These are phyloP conservation scores for Leucoraja ocellata DNA, from an alignment of 2,797 vertebrate genomes.

Conservation along the genomic window DNA sequence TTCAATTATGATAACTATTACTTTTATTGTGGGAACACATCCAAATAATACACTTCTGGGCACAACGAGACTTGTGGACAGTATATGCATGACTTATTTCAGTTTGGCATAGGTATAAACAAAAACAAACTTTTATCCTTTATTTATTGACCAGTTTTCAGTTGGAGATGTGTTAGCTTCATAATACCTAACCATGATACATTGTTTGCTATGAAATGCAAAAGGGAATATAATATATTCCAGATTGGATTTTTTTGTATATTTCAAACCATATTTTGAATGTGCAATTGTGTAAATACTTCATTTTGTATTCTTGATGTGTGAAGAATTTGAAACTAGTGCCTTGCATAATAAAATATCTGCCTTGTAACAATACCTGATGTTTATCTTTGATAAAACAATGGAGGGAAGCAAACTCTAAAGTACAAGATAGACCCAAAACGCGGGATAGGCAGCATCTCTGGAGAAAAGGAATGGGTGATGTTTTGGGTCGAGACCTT, in stretches of 20 bases:
- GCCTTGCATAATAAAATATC: background rate
- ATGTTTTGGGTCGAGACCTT: too few relatives aligned
- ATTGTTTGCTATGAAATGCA: background rate
- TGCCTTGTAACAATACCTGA: background rate
- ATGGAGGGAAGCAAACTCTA: background rate
- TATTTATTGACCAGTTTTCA: background rate
- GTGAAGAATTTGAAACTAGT: conserved; percentile 19
- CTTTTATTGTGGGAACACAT: background rate
- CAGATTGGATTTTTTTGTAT: background rate
- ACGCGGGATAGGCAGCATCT: too few relatives aligned
- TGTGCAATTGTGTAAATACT: conserved; percentile 18
- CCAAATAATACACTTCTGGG: background rate
- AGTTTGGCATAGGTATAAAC: background rate
- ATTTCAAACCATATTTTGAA: conserved; percentile 21
- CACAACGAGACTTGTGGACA: background rate
- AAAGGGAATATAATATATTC: background rate
- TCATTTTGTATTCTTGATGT: conserved; percentile 19
- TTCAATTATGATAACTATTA: conserved; percentile 5
- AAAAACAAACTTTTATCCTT: background rate
- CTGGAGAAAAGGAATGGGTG: too few relatives aligned
- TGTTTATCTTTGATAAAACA: background rate
- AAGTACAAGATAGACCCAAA: background rate
- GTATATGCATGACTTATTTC: background rate
- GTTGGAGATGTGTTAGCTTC: conserved; percentile 5
- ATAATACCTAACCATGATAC: background rate